Percentiles rank a stretch among this genome's conserved stretches.
Evolutionary conservation across 2,888 invertebrate species (phyloP).

Genomic region (Alloplasta piceator): DNA sequence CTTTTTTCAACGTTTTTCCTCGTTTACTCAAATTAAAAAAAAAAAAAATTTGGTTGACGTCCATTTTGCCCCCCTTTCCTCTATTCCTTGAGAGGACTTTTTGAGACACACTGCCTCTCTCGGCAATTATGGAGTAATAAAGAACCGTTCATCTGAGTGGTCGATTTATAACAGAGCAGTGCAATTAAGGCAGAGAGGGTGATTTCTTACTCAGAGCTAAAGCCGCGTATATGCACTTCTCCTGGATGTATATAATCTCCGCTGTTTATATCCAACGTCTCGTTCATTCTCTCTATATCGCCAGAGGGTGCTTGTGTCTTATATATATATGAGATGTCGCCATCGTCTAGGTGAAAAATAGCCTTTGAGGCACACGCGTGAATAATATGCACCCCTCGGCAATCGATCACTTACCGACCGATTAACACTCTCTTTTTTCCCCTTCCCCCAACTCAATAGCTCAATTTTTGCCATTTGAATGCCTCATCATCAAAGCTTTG

Average conservation of each 20-base stretch:
- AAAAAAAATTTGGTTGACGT: too few species aligned
- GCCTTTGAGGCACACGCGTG: not conserved
- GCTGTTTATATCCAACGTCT: conserved; percentile 1
- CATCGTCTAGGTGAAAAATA: conserved; percentile 1
- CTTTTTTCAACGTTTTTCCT: too few species aligned
- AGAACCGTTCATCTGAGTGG: conserved; percentile 4
- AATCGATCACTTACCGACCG: conserved; percentile 2
- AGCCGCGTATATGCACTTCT: not conserved
- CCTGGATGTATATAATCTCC: not conserved
- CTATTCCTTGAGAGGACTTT: too few species aligned
- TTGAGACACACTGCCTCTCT: not conserved
- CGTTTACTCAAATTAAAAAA: too few species aligned
- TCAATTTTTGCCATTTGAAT: too few species aligned
- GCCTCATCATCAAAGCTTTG: too few species aligned
- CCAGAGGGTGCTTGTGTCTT: not conserved
- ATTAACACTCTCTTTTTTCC: not conserved
- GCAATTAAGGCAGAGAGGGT: conserved; percentile 42
- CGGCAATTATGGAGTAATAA: conserved; percentile 43
- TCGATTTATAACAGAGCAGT: conserved; percentile 51
- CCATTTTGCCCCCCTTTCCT: too few species aligned
- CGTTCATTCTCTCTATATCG: not conserved
- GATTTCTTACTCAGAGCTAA: conserved; percentile 40
- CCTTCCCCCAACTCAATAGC: not conserved
- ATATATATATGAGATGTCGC: not conserved
- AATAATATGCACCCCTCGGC: not conserved